These are phyloP conservation scores for Neoarius graeffei DNA, from an alignment of 2,113 vertebrate species.

Conservation along the genomic window DNA sequence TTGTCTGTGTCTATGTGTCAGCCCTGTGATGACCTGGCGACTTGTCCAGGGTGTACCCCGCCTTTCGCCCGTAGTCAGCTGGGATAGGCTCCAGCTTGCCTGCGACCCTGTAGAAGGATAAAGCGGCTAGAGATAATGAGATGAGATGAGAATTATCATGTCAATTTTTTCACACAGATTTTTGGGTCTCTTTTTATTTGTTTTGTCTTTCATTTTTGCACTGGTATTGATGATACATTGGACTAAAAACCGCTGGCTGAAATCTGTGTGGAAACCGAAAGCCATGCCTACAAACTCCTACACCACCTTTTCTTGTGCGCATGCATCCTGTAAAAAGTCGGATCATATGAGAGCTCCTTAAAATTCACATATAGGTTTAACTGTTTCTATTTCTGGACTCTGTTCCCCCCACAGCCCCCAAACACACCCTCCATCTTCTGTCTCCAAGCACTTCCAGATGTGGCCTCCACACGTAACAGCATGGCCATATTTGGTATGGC, in stretches of 20 bases:
- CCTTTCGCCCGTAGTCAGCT: too few relatives aligned
- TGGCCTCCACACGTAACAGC: conserved; percentile 96
- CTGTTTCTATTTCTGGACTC: conserved; percentile 78
- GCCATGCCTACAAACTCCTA: neutral
- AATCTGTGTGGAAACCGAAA: neutral
- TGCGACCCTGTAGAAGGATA: too few relatives aligned
- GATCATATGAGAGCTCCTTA: conserved; percentile 28
- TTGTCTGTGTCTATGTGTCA: too few relatives aligned
- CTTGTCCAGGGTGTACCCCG: too few relatives aligned
- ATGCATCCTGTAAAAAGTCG: neutral
- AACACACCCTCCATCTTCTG: neutral
- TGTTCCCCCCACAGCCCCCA: too few relatives aligned
- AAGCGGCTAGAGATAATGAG: too few relatives aligned
- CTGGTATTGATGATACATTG: neutral
- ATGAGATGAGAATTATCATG: too few relatives aligned
- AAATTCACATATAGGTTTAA: conserved; percentile 63
- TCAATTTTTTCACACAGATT: neutral
- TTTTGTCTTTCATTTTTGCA: neutral
- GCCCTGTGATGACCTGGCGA: too few relatives aligned
- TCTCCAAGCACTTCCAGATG: conserved; percentile 94
- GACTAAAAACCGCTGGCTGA: neutral
- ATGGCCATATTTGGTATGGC: conserved; percentile 99
- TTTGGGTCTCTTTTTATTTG: neutral
- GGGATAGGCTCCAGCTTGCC: too few relatives aligned
- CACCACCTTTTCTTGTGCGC: neutral